Percentiles rank a stretch among this genome's conserved stretches.
These are phyloP conservation scores for Onychomys arenicola DNA, from an alignment of 2,797 vertebrate species.

Conservation along the genomic window DNA sequence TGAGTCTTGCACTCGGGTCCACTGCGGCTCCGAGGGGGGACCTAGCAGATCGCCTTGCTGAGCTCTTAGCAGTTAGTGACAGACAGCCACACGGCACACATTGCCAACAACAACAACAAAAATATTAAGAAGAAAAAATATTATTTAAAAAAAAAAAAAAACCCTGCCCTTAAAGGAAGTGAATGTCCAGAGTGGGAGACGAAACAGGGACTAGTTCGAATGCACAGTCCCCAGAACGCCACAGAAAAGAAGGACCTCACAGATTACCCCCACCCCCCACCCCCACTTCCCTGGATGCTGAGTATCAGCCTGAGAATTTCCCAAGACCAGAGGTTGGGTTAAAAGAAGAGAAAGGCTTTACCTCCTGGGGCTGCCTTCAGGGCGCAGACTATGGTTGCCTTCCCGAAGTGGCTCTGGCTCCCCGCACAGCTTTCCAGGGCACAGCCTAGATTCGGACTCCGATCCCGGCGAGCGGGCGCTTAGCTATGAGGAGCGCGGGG, in stretches of 20 bases:
- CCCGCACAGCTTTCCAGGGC: slow-evolving; percentile 38
- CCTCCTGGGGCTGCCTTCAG: slow-evolving; percentile 71
- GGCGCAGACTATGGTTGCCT: slow-evolving; percentile 9
- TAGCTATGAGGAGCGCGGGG: background rate
- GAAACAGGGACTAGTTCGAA: slow-evolving; percentile 35
- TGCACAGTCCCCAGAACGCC: background rate
- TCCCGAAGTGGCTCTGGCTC: slow-evolving; percentile 55
- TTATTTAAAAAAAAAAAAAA: slow-evolving; percentile 36
- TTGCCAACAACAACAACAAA: background rate
- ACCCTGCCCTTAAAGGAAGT: slow-evolving; percentile 72
- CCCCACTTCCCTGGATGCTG: background rate
- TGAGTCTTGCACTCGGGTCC: background rate
- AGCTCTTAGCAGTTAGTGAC: slow-evolving; percentile 20
- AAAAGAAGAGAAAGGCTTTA: slow-evolving; percentile 39
- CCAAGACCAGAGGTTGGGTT: fast-evolving
- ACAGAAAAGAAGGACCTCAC: background rate
- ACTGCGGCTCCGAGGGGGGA: slow-evolving; percentile 39
- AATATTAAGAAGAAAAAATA: slow-evolving; percentile 33
- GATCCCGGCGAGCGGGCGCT: background rate
- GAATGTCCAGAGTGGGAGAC: background rate
- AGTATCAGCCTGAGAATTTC: background rate
- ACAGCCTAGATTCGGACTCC: slow-evolving; percentile 30
- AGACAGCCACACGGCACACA: background rate
- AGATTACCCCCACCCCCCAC: background rate
- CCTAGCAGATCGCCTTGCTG: background rate